A percentile compares a stretch with the other conserved stretches of the same genome.
These are phyloP conservation scores for Eira barbara DNA, from an alignment of 2,113 vertebrate species.

Conservation along the genomic window DNA sequence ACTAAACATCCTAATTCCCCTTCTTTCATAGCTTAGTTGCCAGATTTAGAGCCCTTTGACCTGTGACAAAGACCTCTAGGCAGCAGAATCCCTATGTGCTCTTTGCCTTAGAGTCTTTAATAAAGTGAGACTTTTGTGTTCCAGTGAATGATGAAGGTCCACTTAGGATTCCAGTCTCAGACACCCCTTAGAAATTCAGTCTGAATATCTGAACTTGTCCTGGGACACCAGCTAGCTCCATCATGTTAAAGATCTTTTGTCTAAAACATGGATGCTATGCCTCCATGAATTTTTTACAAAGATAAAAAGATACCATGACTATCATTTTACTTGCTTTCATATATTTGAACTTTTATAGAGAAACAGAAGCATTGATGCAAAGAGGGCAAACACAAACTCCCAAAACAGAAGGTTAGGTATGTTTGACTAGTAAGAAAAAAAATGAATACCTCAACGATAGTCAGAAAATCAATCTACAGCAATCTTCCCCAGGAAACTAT, in stretches of 20 bases:
- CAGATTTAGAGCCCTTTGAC: not conserved
- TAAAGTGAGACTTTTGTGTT: not conserved
- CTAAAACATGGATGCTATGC: not conserved
- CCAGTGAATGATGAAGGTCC: not conserved
- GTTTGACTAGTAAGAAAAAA: not conserved
- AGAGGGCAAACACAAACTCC: not conserved
- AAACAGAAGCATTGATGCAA: not conserved
- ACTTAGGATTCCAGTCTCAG: not conserved
- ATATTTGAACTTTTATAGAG: not conserved
- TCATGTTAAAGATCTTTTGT: not conserved
- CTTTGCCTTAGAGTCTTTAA: not conserved
- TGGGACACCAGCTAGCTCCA: not conserved
- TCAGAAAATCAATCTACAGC: not conserved
- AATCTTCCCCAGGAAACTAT: not conserved
- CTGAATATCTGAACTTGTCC: not conserved
- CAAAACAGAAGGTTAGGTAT: not conserved
- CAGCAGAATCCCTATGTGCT: not conserved
- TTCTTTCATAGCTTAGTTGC: not conserved
- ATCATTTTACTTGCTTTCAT: not conserved
- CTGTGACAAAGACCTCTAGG: not conserved
- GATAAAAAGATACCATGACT: not conserved
- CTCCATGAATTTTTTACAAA: not conserved
- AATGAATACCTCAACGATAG: not conserved
- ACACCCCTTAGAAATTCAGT: not conserved
- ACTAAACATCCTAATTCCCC: not conserved